Base-by-base conservation (phyloP, 2,888 invertebrate genomes). In the Cistogaster globosa region DNA sequence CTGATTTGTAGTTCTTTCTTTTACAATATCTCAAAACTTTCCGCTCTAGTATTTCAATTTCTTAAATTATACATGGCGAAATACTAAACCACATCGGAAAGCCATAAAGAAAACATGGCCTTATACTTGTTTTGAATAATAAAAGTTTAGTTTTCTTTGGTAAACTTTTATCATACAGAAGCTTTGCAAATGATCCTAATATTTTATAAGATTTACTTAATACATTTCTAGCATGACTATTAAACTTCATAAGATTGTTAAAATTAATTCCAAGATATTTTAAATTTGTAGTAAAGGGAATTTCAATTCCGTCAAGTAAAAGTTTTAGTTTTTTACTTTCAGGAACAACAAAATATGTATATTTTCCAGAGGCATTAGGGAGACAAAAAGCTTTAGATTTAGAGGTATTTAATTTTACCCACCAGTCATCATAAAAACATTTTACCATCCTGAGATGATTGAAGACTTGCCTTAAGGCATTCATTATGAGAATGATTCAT, bases 71-170 rank as follows among this genome's bases (percentile, higher is more conserved):
- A 2, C 2, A 38, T 8, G 20, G 38, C 12, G 62, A 62, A 36
- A 60, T 36, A 8, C 14, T 60, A 38, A 60, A 60, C 60, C 60
- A 60, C 5, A 60, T 62, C 0, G 62, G 42, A 42, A 62, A 62
- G 6, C 18, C 62, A 20, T 62, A 62, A 38, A 62, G 18, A 11
- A 62, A 38, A 18, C 38, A 2, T 11, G 62, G n/a, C n/a, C 6
- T 60, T 18, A 60, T n/a, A 18, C 60, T 60, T 16, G 38, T 38
- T 38, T 60, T 60, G n/a, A 20, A 42, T 42, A 20, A 20, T 5
- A 62, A 12, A 2, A 38, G 11, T 42, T 62, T 62, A 42, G 62
- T 20, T 20, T 16, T 42, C 1, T 14, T 18, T 0, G 62, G 22
- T 4, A 62, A 42, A 42, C 11, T 18, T 20, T 42, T 62, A 14